Evolutionary conservation across 2,888 invertebrate genomes (phyloP), one percentile per base, ranked within the genome.

Genomic region (Cheilosia impressa): DNA sequence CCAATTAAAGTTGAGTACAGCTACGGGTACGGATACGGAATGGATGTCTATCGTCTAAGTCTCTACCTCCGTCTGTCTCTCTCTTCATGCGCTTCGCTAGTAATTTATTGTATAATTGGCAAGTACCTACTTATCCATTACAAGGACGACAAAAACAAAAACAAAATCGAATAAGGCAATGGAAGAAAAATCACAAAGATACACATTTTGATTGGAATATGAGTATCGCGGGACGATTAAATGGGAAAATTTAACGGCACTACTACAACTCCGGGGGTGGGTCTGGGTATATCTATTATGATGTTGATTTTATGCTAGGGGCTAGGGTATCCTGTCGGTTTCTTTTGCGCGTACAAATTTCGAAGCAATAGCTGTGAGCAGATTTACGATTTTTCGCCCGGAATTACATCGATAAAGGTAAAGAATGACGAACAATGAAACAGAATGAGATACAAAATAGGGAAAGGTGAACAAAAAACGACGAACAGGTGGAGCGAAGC

Each of bases 171-270:
- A 47, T 34, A 47, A 58, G 58, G 13, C 10, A 13, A 34, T n/a
- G 22, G 24, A 45, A 9, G 22, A 53, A 9, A 71, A 65, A 65
- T 58, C 17, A 57, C n/a, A 60, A 73, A 73, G 73, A 60, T 69
- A 62, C 27, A 83, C 65, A 65, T 73, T 83, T 83, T 83, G 77
- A 83, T 78, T 78, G 83, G 83, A 83, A 83, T 83, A 78, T 83
- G 83, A 83, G 72, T 63, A 73, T 73, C 50, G 41, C 62, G 50
- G 71, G 47, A 80, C 75, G 68, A 80, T 79, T 80, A 76, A 84
- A 84, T 80, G 58, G 62, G 55, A 76, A 84, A 76, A 80, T 75
- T 78, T 83, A 79, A 79, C 78, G 79, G 68, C 68, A 63, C 60
- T 69, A 73, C 79, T 65, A 73, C 27, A 27, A 7, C 34, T 77